A percentile compares a stretch with the other conserved stretches of the same genome.
phyloP scores from a whole-genome alignment of 2,113 vertebrate species.

The Bungarus multicinctus region DNA sequence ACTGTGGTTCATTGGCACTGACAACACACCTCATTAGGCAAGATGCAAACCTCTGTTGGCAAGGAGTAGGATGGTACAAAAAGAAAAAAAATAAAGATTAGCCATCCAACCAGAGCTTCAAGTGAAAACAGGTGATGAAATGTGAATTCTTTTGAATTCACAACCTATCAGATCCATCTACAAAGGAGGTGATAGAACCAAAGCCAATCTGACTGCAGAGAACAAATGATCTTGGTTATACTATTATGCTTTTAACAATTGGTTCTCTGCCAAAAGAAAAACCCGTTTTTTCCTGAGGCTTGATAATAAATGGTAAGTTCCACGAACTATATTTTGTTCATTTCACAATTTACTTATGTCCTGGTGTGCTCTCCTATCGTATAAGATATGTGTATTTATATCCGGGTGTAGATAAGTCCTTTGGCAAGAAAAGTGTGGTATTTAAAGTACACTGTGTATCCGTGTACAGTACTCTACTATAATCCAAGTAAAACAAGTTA shows the following conservation, averaged over 20 bases:
- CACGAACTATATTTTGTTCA: constrained; percentile 12
- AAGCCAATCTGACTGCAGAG: not conserved
- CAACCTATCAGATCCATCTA: constrained; percentile 13
- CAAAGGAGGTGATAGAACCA: not conserved
- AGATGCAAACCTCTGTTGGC: constrained; percentile 7
- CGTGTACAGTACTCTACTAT: not conserved
- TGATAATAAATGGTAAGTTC: not conserved
- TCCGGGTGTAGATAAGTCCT: constrained; percentile 22
- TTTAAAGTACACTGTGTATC: not conserved
- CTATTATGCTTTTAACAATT: constrained; percentile 1
- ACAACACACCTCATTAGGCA: constrained; percentile 25
- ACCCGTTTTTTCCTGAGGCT: not conserved
- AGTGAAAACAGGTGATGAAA: constrained; percentile 19
- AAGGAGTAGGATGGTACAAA: constrained; percentile 3
- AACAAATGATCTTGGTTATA: not conserved
- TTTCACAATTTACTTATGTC: not conserved
- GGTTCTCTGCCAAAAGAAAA: constrained; percentile 2
- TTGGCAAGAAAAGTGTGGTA: not conserved
- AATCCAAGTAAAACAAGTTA: not conserved
- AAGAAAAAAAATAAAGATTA: constrained; percentile 4
- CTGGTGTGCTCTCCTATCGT: not conserved
- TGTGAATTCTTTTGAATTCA: constrained; percentile 22
- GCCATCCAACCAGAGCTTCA: constrained; percentile 6
- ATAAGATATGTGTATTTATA: not conserved
- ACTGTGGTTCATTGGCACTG: constrained; percentile 11